Conservation (phyloP, 2,113 vertebrate species). For the Orientallactaga bullata region DNA sequence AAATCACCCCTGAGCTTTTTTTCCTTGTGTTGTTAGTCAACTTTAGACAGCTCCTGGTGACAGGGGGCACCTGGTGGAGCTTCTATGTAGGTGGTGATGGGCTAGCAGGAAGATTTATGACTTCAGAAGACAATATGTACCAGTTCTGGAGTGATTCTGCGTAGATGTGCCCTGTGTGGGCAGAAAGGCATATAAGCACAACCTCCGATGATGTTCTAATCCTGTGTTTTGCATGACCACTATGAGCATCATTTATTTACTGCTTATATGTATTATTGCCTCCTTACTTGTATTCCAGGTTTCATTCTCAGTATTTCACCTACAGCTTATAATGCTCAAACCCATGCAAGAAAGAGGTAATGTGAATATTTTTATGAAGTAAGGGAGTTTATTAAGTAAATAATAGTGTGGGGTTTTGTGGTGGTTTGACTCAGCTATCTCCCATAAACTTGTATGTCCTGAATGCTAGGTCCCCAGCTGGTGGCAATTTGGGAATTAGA, state of each 20-base stretch:
- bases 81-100: neutral
- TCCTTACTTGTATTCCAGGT: neutral
- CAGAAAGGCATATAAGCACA: neutral
- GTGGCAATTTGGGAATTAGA: too few species aligned
- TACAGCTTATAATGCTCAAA: neutral
- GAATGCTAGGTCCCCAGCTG: too few species aligned
- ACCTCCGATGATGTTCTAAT: neutral
- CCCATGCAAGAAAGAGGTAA: neutral
- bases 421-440: too few species aligned
- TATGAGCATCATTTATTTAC: neutral
- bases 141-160: neutral
- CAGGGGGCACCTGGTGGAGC: neutral
- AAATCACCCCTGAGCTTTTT: neutral
- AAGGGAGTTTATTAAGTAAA: too few species aligned
- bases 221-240: neutral
- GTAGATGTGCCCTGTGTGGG: neutral
- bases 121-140: neutral
- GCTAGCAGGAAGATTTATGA: neutral
- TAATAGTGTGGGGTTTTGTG: too few species aligned
- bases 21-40: neutral
- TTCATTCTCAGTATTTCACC: constrained; percentile 27
- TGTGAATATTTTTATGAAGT: too few species aligned
- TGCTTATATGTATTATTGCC: neutral
- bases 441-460: too few species aligned
- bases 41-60: neutral